Evolutionary conservation across 2,113 vertebrate species (phyloP).

Genomic region (Oncorhynchus keta): DNA sequence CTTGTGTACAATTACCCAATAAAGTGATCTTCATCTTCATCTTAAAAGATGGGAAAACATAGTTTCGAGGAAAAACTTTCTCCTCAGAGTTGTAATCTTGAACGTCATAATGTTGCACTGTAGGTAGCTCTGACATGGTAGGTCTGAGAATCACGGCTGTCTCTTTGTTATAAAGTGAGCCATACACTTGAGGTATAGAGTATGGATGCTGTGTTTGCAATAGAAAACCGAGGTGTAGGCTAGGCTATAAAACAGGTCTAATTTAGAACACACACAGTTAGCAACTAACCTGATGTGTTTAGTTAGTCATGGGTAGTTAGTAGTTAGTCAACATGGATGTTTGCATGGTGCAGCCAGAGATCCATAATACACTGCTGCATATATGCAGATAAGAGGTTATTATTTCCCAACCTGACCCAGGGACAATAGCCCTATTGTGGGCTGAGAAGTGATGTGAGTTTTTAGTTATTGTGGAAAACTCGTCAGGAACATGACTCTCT

Average conservation of each 20-base stretch:
- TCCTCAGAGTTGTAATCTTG: not conserved
- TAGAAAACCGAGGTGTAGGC: not conserved
- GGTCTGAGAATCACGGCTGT: not conserved
- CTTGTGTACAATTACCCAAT: too few species aligned
- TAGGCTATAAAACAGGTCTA: constrained; percentile 3
- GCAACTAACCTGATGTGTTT: constrained; percentile 33
- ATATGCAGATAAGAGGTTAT: constrained; percentile 48
- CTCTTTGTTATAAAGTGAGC: not conserved
- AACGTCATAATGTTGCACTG: not conserved
- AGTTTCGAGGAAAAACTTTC: not conserved
- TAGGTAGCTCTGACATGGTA: not conserved
- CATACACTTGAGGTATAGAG: not conserved
- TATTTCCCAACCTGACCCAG: constrained; percentile 9
- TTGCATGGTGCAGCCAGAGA: constrained; percentile 11
- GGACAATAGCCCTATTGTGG: constrained; percentile 25
- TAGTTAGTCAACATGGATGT: constrained; percentile 32
- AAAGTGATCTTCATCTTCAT: too few species aligned
- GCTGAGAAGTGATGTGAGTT: not conserved
- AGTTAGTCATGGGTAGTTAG: not conserved
- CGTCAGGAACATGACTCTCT: not conserved
- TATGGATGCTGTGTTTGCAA: not conserved
- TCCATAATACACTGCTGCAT: constrained; percentile 10
- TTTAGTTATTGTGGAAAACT: not conserved
- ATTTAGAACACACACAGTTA: constrained; percentile 5
- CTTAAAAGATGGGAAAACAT: not conserved